phyloP scores from a whole-genome alignment of 1,140 invertebrate genomes.

The Bombus ignitus region DNA sequence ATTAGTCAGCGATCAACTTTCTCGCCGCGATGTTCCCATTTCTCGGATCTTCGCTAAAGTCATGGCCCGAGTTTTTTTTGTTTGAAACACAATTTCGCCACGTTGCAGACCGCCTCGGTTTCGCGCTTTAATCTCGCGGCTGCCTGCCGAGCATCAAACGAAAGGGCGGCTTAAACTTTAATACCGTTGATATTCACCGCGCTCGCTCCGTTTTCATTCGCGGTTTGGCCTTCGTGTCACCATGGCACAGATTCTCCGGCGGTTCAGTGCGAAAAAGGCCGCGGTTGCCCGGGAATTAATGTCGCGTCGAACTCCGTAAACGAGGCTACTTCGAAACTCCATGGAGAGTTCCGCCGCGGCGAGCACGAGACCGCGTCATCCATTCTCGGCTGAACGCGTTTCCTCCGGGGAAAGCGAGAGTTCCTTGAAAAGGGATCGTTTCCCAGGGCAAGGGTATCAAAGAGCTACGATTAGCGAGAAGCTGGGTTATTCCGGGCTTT shows the following conservation, averaged over 20 bases:
- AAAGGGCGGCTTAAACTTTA: constrained; percentile 24
- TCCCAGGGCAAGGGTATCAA: neutral
- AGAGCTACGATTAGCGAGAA: constrained; percentile 33
- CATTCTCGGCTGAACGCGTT: constrained; percentile 67
- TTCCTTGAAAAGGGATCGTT: neutral
- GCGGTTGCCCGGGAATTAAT: constrained; percentile 73
- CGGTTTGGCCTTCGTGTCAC: neutral
- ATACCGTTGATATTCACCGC: constrained; percentile 31
- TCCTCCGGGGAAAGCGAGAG: constrained; percentile 43
- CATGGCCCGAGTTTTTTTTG: neutral
- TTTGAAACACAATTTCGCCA: constrained; percentile 7
- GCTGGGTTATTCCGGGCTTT: constrained; percentile 41
- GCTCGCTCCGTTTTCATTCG: constrained; percentile 10
- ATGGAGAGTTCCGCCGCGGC: constrained; percentile 38
- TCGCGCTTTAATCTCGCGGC: constrained; percentile 18
- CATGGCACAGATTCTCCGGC: neutral
- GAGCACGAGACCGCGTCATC: constrained; percentile 69
- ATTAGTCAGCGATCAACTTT: neutral
- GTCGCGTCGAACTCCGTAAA: constrained; percentile 71
- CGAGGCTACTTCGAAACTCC: constrained; percentile 71
- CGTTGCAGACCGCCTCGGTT: neutral
- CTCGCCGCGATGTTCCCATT: neutral
- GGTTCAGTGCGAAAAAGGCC: constrained; percentile 13
- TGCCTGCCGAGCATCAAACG: constrained; percentile 14
- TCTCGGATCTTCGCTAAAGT: neutral